phyloP scores from a whole-genome alignment of 2,797 vertebrate species.

The Channallabes apus region DNA sequence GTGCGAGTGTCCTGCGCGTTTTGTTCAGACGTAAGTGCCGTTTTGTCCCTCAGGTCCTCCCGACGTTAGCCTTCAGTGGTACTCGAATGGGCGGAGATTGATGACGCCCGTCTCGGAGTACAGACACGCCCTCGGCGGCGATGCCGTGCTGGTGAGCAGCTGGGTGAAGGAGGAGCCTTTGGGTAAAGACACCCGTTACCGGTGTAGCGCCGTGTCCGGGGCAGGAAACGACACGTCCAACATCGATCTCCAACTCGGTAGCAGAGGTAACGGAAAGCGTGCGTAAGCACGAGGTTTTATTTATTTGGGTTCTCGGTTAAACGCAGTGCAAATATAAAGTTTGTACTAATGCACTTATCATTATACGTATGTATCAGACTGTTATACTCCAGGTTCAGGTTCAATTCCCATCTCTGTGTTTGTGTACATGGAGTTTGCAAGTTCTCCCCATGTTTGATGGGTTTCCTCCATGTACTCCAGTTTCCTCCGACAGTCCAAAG shows the following conservation, averaged over 20 bases:
- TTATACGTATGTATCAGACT: neutral
- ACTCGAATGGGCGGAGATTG: slow-evolving; percentile 79
- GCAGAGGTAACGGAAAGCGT: slow-evolving; percentile 64
- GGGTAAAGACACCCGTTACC: slow-evolving; percentile 77
- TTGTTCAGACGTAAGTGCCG: slow-evolving; percentile 48
- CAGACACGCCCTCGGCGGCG: slow-evolving; percentile 69
- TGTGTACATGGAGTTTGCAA: no score
- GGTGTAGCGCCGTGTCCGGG: slow-evolving; percentile 79
- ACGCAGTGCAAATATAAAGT: neutral
- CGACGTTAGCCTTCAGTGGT: slow-evolving; percentile 84
- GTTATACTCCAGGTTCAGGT: no score
- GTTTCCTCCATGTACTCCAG: no score
- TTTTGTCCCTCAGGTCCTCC: slow-evolving; percentile 80
- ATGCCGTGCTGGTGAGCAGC: slow-evolving; percentile 80
- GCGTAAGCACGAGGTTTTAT: no score
- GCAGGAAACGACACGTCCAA: slow-evolving; percentile 74
- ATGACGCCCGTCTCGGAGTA: slow-evolving; percentile 73
- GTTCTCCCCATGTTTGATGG: no score
- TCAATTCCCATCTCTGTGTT: no score
- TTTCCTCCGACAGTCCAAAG: no score
- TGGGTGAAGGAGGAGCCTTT: slow-evolving; percentile 82
- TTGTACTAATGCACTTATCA: no score
- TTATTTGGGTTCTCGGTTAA: neutral
- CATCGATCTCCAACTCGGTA: slow-evolving; percentile 71
- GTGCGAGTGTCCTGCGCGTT: neutral